Evolutionary conservation across 1,140 invertebrate genomes (phyloP).

Genomic region (Dolichoris vasculosae): DNA sequence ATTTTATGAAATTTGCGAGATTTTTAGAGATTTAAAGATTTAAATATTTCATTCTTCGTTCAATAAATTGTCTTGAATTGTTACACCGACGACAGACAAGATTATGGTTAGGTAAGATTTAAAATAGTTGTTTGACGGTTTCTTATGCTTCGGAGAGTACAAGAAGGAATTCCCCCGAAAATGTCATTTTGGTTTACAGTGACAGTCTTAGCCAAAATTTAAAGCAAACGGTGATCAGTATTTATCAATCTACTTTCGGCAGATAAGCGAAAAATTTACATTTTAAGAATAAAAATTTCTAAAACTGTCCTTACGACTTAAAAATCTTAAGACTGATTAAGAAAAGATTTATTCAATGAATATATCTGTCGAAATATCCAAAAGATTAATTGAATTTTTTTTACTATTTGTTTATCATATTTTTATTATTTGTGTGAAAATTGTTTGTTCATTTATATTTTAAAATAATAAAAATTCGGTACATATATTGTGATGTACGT

Average conservation of each 20-base stretch:
- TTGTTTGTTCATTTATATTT: too few relatives aligned
- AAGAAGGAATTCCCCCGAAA: neutral
- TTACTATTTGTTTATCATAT: too few relatives aligned
- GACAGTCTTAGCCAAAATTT: neutral
- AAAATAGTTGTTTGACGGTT: neutral
- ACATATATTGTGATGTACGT: too few relatives aligned
- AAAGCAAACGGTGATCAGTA: neutral
- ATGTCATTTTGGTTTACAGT: neutral
- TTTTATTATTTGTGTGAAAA: too few relatives aligned
- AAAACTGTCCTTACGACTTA: too few relatives aligned
- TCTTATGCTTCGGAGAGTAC: neutral
- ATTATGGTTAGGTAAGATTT: neutral
- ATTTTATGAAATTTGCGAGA: too few relatives aligned
- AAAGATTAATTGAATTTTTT: too few relatives aligned
- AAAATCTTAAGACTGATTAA: too few relatives aligned
- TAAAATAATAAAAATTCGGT: too few relatives aligned
- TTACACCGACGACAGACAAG: neutral
- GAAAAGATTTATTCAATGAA: too few relatives aligned
- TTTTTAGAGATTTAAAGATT: too few relatives aligned
- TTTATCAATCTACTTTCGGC: neutral
- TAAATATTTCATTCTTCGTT: neutral
- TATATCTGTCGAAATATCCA: too few relatives aligned
- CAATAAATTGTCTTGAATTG: neutral
- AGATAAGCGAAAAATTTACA: neutral
- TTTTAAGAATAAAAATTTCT: neutral